These are phyloP conservation scores for Drosophila atroscutellata DNA, from an alignment of 2,888 invertebrate species.

Conservation along the genomic window DNA sequence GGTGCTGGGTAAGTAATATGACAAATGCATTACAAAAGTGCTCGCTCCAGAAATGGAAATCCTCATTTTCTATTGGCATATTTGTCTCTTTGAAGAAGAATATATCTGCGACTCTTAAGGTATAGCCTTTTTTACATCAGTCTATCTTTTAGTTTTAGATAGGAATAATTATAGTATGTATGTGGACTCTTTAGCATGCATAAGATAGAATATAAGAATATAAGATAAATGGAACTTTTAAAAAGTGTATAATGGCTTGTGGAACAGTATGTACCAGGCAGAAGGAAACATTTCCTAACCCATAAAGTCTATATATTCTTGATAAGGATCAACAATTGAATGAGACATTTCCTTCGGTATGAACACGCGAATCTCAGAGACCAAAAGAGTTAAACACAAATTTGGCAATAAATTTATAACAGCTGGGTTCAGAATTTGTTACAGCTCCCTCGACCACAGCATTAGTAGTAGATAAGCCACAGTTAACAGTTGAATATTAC, in stretches of 20 bases:
- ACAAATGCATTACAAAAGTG: neutral
- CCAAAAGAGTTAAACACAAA: neutral
- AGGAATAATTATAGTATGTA: neutral
- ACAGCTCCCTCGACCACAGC: neutral
- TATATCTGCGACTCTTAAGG: neutral
- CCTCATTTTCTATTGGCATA: neutral
- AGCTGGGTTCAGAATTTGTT: neutral
- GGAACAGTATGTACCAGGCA: neutral
- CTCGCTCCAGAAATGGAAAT: neutral
- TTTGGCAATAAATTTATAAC: neutral
- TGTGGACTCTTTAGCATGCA: neutral
- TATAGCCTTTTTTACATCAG: neutral
- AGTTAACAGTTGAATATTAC: neutral
- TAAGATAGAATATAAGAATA: neutral
- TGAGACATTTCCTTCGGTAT: neutral
- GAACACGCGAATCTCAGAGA: too few species aligned
- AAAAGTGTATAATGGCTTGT: neutral
- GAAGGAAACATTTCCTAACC: too few species aligned
- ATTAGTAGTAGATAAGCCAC: neutral
- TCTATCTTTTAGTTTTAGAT: neutral
- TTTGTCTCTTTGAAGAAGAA: neutral
- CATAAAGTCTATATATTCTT: too few species aligned
- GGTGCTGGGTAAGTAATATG: conserved; percentile 86
- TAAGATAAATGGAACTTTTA: neutral
- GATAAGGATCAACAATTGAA: neutral